Conservation (phyloP, 2,888 invertebrate genomes). For the Ornithoptera priamus region DNA sequence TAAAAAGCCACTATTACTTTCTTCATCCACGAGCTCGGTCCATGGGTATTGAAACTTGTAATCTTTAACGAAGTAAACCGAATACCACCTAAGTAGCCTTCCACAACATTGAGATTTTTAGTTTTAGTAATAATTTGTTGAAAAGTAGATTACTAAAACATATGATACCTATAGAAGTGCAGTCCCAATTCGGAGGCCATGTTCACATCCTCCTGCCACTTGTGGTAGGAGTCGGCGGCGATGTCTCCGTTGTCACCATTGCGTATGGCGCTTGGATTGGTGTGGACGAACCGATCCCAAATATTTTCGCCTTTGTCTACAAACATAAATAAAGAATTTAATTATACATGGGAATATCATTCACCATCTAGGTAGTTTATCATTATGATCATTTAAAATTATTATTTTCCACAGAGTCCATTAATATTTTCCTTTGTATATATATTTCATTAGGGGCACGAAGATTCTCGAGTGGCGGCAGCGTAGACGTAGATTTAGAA, state of each 20-base stretch:
- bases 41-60: too few relatives aligned
- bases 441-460: too few relatives aligned
- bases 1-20: too few relatives aligned
- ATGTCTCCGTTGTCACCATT: constrained; percentile 28
- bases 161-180: constrained; percentile 29
- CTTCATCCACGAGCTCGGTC: background rate
- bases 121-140: too few relatives aligned
- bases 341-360: background rate
- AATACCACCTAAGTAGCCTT: background rate
- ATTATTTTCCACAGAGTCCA: too few relatives aligned
- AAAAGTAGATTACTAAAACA: background rate
- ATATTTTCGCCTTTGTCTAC: constrained; percentile 32
- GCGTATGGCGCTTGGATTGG: constrained; percentile 11
- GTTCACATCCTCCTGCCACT: constrained; percentile 30
- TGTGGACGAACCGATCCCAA: constrained; percentile 31
- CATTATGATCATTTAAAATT: too few relatives aligned
- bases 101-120: too few relatives aligned
- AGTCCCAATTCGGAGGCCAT: constrained; percentile 30
- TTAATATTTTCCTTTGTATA: too few relatives aligned
- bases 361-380: too few relatives aligned
- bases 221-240: constrained; percentile 31
- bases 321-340: background rate
- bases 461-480: too few relatives aligned
- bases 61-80: background rate
- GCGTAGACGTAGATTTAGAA: too few relatives aligned